These are phyloP conservation scores for Suncus etruscus DNA, from an alignment of 2,113 vertebrate genomes.

Conservation along the genomic window DNA sequence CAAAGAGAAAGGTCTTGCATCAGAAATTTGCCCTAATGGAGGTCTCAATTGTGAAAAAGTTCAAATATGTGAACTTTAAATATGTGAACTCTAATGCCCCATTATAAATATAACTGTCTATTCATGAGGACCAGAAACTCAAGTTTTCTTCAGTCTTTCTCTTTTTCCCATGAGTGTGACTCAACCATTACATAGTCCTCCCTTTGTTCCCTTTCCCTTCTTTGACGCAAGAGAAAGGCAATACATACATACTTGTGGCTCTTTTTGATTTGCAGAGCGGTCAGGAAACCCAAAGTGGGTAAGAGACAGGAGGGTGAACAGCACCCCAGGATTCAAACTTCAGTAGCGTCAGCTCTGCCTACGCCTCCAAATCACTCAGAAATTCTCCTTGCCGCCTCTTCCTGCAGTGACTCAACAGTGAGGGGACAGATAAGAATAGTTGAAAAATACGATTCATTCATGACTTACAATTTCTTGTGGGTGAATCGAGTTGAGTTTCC, in stretches of 20 bases:
- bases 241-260: slow-evolving; percentile 37
- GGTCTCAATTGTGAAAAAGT: slow-evolving; percentile 43
- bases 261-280: slow-evolving; percentile 64
- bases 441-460: slow-evolving; percentile 74
- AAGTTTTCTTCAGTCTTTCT: slow-evolving; percentile 51
- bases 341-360: slow-evolving; percentile 50
- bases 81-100: slow-evolving; percentile 48
- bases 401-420: slow-evolving; percentile 67
- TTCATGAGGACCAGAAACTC: slow-evolving; percentile 39
- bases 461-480: slow-evolving; percentile 76
- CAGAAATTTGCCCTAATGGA: slow-evolving; percentile 25
- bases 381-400: slow-evolving; percentile 58
- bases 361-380: slow-evolving; percentile 65
- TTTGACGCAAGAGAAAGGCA: slow-evolving; percentile 22
- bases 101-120: slow-evolving; percentile 35
- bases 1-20: slow-evolving; percentile 50
- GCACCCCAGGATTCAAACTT: background rate
- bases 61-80: slow-evolving; percentile 67
- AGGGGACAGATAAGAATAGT: slow-evolving; percentile 67
- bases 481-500: slow-evolving; percentile 69
- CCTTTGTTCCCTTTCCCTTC: slow-evolving; percentile 19
- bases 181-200: slow-evolving; percentile 25
- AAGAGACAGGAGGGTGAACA: background rate
- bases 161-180: slow-evolving; percentile 53
- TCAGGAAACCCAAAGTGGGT: slow-evolving; percentile 41